phyloP scores from a whole-genome alignment of 2,797 vertebrate species.

The Coracias cyanogaster region DNA sequence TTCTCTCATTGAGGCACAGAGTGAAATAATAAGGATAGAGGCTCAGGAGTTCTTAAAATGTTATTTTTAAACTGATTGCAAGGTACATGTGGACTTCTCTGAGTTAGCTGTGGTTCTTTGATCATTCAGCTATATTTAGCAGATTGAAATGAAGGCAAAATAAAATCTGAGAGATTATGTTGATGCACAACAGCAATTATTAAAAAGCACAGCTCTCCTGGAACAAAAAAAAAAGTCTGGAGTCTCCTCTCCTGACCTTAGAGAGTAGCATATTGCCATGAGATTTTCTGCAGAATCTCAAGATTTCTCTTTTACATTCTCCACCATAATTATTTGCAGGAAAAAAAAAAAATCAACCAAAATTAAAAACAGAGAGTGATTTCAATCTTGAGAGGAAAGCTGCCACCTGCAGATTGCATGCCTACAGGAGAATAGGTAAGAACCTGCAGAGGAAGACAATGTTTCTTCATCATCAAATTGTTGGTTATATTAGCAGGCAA shows the following conservation, averaged over 20 bases:
- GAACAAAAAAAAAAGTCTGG: not conserved
- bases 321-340: not conserved
- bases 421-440: not conserved
- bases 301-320: not conserved
- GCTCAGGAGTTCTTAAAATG: not conserved
- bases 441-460: not conserved
- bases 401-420: not conserved
- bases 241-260: not conserved
- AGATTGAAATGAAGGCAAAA: not conserved
- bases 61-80: not conserved
- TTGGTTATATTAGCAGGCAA: not conserved
- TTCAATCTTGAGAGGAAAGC: not conserved
- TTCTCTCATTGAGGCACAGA: not conserved
- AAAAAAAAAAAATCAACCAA: not conserved
- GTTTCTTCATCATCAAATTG: not conserved
- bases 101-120: not conserved
- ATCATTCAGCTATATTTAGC: not conserved
- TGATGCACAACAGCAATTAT: not conserved
- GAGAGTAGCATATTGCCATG: not conserved
- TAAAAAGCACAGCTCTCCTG: not conserved
- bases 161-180: not conserved
- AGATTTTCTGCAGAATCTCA: not conserved
- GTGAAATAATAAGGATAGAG: not conserved
- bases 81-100: not conserved
- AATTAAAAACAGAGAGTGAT: not conserved